Conservation (phyloP, 1,140 invertebrate species). For the Holcopasites calliopsidis region DNA sequence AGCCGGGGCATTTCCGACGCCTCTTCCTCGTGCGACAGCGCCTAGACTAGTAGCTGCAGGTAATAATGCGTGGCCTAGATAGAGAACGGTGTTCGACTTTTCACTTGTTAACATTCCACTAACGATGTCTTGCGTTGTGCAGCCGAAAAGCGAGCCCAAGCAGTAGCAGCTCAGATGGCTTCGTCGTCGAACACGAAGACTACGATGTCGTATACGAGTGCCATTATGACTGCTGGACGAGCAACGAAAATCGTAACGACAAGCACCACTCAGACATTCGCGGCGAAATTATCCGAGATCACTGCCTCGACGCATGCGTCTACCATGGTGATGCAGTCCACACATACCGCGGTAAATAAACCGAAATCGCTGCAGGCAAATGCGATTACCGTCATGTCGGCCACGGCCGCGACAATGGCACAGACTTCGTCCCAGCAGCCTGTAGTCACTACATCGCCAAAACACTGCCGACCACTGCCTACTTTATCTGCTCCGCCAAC, state of each 20-base stretch:
- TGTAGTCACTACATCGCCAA: slow-evolving; percentile 76
- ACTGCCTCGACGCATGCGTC: slow-evolving; percentile 72
- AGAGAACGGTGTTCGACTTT: too few relatives aligned
- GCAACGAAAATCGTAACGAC: slow-evolving; percentile 78
- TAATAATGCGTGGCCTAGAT: slow-evolving; percentile 52
- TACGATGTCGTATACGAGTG: slow-evolving; percentile 83
- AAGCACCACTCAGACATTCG: slow-evolving; percentile 81
- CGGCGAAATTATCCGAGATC: slow-evolving; percentile 82
- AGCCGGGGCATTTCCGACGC: slow-evolving; percentile 70
- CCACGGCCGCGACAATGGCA: slow-evolving; percentile 61
- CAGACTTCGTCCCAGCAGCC: slow-evolving; percentile 67
- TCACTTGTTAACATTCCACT: neutral
- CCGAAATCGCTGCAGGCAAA: slow-evolving; percentile 60
- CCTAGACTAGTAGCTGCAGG: slow-evolving; percentile 80
- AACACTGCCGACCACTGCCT: slow-evolving; percentile 80
- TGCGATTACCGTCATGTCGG: slow-evolving; percentile 64
- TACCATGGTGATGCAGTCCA: slow-evolving; percentile 66
- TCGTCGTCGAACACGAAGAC: slow-evolving; percentile 80
- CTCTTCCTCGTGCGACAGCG: slow-evolving; percentile 78
- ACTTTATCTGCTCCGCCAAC: slow-evolving; percentile 76
- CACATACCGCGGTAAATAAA: slow-evolving; percentile 62
- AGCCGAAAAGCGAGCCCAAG: slow-evolving; percentile 77
- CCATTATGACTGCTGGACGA: slow-evolving; percentile 81
- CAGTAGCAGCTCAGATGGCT: slow-evolving; percentile 75
- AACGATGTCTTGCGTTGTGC: too few relatives aligned